Conservation (phyloP, 2,113 vertebrate genomes). For the Podocnemis expansa region DNA sequence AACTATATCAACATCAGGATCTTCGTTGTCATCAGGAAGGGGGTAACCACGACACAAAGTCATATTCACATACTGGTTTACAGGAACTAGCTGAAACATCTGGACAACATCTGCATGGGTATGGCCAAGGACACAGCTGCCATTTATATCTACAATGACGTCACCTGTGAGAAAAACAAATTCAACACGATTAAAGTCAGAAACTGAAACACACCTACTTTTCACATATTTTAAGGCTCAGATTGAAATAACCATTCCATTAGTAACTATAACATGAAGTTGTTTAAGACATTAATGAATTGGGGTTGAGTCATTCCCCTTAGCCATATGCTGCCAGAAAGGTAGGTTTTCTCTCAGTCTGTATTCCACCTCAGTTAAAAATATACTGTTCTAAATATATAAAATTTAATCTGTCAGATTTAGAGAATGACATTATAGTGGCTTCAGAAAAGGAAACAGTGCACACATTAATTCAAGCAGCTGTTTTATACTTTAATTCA, state of each 20-base stretch:
- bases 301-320: neutral
- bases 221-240: neutral
- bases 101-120: constrained; percentile 98
- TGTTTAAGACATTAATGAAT: fast-evolving
- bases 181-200: neutral
- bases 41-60: constrained; percentile 96
- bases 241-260: neutral
- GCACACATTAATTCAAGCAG: neutral
- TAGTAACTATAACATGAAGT: neutral
- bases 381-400: constrained; percentile 48
- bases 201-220: fast-evolving
- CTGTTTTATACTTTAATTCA: constrained; percentile 44
- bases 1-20: constrained; percentile 78
- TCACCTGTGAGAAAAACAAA: constrained; percentile 84
- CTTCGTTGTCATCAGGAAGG: constrained; percentile 91
- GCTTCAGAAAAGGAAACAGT: constrained; percentile 11
- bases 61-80: constrained; percentile 96
- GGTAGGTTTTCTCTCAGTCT: constrained; percentile 22
- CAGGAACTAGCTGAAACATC: constrained; percentile 95
- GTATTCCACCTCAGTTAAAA: neutral
- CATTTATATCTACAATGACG: constrained; percentile 96
- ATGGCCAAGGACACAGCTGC: constrained; percentile 92
- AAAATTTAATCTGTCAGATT: constrained; percentile 63
- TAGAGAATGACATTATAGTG: neutral
- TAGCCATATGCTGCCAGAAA: neutral